Conservation (phyloP, 2,797 vertebrate genomes). For the Takifugu rubripes region DNA sequence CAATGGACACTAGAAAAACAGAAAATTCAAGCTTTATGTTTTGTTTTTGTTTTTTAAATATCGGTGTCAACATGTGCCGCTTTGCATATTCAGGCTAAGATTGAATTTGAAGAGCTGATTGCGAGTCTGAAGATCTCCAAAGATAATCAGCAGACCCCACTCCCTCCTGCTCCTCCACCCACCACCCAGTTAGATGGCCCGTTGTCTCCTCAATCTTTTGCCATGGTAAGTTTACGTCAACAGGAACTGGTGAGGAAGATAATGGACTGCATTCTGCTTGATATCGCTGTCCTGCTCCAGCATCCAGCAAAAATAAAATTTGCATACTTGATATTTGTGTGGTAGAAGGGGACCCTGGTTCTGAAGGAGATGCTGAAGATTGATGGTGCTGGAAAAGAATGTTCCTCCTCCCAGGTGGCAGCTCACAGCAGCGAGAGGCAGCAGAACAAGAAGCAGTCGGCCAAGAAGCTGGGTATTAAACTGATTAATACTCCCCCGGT, state of each 20-base stretch:
- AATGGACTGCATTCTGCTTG: no score
- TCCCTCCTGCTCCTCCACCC: conserved; percentile 48
- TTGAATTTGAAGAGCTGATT: conserved; percentile 87
- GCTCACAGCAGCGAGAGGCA: conserved; percentile 60
- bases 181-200: conserved; percentile 77
- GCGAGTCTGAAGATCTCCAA: conserved; percentile 85
- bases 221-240: conserved; percentile 77
- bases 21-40: no score
- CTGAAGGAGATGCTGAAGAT: conserved; percentile 99
- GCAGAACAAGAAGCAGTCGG: conserved; percentile 78
- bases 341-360: conserved; percentile 92
- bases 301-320: no score
- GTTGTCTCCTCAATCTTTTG: conserved; percentile 93
- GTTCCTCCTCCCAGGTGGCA: conserved; percentile 53
- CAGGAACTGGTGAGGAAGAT: no score
- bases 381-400: conserved; percentile 75
- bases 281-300: no score
- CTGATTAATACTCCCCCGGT: not conserved
- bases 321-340: not conserved
- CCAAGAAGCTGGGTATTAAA: conserved; percentile 85
- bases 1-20: no score
- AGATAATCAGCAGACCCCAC: conserved; percentile 68
- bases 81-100: conserved; percentile 33
- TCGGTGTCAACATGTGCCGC: not conserved
- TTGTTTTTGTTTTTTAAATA: no score